A percentile compares a stretch with the other conserved stretches of the same genome.
These are phyloP conservation scores for Tetrapedia diversipes DNA, from an alignment of 2,888 invertebrate species.

Conservation along the genomic window DNA sequence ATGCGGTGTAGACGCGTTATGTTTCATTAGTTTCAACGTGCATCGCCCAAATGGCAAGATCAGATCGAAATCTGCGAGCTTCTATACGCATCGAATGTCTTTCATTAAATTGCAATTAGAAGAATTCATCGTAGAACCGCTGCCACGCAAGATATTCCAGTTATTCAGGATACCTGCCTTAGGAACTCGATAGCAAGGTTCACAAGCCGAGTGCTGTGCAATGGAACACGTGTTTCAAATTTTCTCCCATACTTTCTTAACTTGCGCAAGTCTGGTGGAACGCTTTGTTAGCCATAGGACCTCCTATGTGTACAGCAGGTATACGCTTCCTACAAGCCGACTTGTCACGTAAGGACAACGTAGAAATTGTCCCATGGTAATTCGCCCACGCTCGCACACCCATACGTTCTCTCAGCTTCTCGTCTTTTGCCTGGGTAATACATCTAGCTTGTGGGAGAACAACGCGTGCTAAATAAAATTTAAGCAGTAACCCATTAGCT, in stretches of 20 bases:
- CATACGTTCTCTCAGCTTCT: conserved; percentile 42
- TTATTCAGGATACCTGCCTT: neutral
- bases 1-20: too few species aligned
- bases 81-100: too few species aligned
- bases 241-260: conserved; percentile 12
- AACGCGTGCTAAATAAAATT: too few species aligned
- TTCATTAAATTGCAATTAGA: too few species aligned
- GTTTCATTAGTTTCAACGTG: too few species aligned
- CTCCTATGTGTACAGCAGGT: neutral
- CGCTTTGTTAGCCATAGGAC: neutral
- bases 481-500: too few species aligned
- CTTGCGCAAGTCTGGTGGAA: conserved; percentile 14
- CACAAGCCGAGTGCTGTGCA: neutral
- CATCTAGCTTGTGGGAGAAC: conserved; percentile 34
- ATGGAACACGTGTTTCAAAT: conserved; percentile 7
- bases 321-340: conserved; percentile 43
- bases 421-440: conserved; percentile 33
- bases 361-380: conserved; percentile 61
- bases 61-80: too few species aligned
- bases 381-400: conserved; percentile 53
- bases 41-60: too few species aligned
- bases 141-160: neutral
- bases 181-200: neutral
- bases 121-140: too few species aligned
- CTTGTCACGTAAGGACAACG: conserved; percentile 34